These are phyloP conservation scores for Lypha dubia DNA, from an alignment of 2,888 invertebrate species.

Conservation along the genomic window DNA sequence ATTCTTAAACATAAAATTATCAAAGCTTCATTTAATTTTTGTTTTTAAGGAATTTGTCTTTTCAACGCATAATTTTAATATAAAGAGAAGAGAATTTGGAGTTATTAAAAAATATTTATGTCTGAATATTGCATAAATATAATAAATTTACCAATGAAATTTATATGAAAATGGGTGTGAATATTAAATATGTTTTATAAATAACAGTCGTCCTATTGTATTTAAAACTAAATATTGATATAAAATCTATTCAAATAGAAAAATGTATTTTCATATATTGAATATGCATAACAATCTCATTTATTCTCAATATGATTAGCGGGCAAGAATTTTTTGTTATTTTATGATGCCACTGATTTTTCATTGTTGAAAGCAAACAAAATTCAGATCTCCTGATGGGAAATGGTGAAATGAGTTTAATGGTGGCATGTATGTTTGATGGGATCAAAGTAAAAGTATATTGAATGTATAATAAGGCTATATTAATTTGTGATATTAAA, in stretches of 20 bases:
- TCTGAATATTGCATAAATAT: background rate
- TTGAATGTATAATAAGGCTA: background rate
- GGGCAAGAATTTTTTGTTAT: background rate
- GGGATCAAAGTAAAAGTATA: background rate
- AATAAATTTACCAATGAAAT: slow-evolving; percentile 13
- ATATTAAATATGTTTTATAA: slow-evolving; percentile 1
- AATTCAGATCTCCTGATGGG: background rate
- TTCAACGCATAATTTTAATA: slow-evolving; percentile 22
- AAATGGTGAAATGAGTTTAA: background rate
- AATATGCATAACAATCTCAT: background rate
- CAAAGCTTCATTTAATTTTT: background rate
- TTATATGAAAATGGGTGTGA: slow-evolving; percentile 16
- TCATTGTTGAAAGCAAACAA: background rate
- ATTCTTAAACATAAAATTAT: slow-evolving; percentile 5
- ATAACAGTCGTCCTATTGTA: slow-evolving; percentile 17
- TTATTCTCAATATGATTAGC: background rate
- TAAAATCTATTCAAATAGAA: background rate
- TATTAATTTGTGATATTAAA: background rate
- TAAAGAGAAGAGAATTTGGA: background rate
- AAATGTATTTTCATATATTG: background rate
- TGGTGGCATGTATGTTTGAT: background rate
- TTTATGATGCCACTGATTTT: background rate
- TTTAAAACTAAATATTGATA: slow-evolving; percentile 11
- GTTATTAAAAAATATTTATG: slow-evolving; percentile 12
- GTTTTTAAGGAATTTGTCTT: background rate